Percentiles rank a stretch among this genome's conserved stretches.
Evolutionary conservation across 2,797 vertebrate genomes (phyloP).

Genomic region (Anomalospiza imberbis): DNA sequence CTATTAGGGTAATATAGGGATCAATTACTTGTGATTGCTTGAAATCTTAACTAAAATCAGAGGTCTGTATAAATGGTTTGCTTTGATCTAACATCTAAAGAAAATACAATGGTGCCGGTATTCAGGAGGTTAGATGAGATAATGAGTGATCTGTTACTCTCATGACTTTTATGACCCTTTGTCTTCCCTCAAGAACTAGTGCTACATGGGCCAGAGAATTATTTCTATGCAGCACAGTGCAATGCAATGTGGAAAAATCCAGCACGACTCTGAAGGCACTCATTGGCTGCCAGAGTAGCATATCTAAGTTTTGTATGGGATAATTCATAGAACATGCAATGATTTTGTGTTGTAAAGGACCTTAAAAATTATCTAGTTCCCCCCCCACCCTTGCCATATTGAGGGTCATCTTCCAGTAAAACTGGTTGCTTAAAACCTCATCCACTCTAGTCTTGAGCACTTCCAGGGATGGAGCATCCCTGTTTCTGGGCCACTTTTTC

Average conservation of each 20-base stretch:
- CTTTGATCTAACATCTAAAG: neutral
- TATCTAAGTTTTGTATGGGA: neutral
- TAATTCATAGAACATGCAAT: neutral
- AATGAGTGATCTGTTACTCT: neutral
- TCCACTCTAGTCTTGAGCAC: neutral
- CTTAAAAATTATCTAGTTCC: neutral
- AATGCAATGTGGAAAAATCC: neutral
- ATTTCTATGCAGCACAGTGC: neutral
- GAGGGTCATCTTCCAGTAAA: neutral
- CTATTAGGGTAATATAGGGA: neutral
- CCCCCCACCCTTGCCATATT: fast-evolving
- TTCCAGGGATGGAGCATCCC: neutral
- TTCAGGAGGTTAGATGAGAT: slow-evolving; percentile 7
- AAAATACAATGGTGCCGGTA: neutral
- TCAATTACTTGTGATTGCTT: neutral
- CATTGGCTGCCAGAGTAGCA: neutral
- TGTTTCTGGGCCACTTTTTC: neutral
- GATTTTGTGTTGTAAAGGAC: neutral
- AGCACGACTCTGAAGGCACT: neutral
- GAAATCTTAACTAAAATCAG: slow-evolving; percentile 7
- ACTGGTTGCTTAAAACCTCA: neutral
- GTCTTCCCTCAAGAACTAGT: neutral
- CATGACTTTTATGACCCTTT: neutral
- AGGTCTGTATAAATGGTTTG: neutral
- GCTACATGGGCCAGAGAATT: neutral